Conservation (phyloP, 2,113 vertebrate species). For the Syngnathus floridae region DNA sequence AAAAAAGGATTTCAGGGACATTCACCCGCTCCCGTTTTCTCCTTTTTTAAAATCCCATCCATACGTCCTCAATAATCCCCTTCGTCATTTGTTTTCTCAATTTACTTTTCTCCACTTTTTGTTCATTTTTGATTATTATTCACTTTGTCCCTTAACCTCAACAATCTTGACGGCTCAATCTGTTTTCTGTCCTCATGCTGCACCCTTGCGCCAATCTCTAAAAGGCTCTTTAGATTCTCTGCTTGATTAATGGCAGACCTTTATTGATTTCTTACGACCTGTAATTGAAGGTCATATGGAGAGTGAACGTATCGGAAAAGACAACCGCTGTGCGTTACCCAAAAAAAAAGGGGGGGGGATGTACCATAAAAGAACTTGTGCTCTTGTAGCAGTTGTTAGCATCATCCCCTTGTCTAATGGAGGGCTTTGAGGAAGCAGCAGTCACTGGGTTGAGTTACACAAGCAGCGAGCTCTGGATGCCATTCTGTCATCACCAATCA, state of each 20-base stretch:
- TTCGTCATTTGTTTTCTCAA: conserved; percentile 21
- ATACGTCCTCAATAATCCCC: conserved; percentile 39
- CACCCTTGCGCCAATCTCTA: not conserved
- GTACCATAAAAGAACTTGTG: not conserved
- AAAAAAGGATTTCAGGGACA: conserved; percentile 57
- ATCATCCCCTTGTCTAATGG: conserved; percentile 50
- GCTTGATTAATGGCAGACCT: conserved; percentile 27
- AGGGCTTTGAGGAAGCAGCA: conserved; percentile 31
- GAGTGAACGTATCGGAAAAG: conserved; percentile 18
- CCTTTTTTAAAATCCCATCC: conserved; percentile 38
- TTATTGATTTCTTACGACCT: conserved; percentile 33
- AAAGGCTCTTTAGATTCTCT: conserved; percentile 13
- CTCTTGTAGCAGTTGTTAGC: conserved; percentile 17
- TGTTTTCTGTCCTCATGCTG: conserved; percentile 5
- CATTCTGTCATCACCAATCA: conserved; percentile 65
- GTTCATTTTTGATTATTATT: conserved; percentile 33
- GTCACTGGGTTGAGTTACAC: conserved; percentile 52
- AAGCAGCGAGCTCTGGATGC: conserved; percentile 56
- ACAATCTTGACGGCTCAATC: conserved; percentile 10
- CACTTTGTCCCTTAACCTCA: conserved; percentile 18
- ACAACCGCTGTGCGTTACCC: conserved; percentile 4
- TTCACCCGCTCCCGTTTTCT: conserved; percentile 54
- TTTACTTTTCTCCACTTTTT: conserved; percentile 19
- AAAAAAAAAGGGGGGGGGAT: not conserved
- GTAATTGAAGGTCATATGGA: conserved; percentile 38